Evolutionary conservation across 2,113 vertebrate species (phyloP).

Genomic region (Pongo pygmaeus): DNA sequence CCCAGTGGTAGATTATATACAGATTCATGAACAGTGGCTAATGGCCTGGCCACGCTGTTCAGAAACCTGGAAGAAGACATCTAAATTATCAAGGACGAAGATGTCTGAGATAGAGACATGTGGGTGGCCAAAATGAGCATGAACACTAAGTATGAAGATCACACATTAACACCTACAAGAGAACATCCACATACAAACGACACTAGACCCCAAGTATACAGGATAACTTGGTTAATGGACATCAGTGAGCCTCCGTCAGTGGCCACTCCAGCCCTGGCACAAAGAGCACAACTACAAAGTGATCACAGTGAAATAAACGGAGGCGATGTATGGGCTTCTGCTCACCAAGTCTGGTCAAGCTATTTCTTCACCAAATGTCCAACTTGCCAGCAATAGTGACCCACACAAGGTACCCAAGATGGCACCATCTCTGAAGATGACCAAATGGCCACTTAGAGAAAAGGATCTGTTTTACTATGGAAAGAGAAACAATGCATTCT

Average conservation of each 20-base stretch:
- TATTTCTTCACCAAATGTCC: neutral
- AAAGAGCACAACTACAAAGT: neutral
- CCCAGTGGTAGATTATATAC: too few relatives aligned
- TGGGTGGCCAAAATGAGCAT: too few relatives aligned
- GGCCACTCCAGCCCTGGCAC: neutral
- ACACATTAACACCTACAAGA: neutral
- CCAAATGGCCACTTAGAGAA: neutral
- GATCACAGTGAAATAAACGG: neutral
- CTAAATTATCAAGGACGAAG: neutral
- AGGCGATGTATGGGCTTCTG: neutral
- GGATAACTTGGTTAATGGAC: neutral
- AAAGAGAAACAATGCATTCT: neutral
- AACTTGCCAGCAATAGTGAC: neutral
- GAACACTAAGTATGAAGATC: neutral
- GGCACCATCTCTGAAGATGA: neutral
- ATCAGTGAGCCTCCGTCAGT: neutral
- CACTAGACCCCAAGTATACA: neutral
- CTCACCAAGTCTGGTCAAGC: neutral
- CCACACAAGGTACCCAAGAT: too few relatives aligned
- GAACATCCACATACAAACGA: neutral
- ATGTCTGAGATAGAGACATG: neutral
- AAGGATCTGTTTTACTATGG: neutral
- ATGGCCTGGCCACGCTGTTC: neutral
- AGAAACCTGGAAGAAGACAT: neutral
- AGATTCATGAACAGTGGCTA: neutral